These are phyloP conservation scores for Sepiola atlantica DNA, from an alignment of 2,888 invertebrate species.

Conservation along the genomic window DNA sequence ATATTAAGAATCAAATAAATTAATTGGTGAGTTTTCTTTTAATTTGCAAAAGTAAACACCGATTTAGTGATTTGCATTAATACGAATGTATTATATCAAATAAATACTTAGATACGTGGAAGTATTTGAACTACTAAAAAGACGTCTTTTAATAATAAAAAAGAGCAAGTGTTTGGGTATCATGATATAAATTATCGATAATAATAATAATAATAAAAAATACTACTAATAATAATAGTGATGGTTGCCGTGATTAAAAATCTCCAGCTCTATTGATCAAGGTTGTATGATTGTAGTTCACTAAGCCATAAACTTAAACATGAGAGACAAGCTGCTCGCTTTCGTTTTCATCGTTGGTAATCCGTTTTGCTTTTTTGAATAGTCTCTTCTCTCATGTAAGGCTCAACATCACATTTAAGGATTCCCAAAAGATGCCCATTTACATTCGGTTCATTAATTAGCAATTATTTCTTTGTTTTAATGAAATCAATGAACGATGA, in stretches of 20 bases:
- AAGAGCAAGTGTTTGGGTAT: not conserved
- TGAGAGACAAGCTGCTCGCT: not conserved
- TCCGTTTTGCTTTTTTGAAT: not conserved
- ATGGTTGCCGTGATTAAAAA: not conserved
- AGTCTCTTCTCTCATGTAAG: not conserved
- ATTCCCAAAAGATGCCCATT: not conserved
- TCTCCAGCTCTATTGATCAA: not conserved
- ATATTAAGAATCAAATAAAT: too few species aligned
- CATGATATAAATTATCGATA: not conserved
- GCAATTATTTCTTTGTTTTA: not conserved
- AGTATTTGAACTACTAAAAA: not conserved
- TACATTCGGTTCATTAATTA: not conserved
- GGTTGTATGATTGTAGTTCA: not conserved
- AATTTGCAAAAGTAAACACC: not conserved
- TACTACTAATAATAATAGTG: not conserved
- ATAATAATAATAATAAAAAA: too few species aligned
- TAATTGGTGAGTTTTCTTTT: not conserved
- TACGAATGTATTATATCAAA: too few species aligned
- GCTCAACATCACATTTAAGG: not conserved
- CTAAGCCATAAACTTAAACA: not conserved
- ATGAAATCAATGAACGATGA: not conserved
- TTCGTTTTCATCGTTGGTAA: not conserved
- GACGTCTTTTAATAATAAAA: not conserved
- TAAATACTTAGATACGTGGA: too few species aligned
- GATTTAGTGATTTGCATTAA: too few species aligned